These are phyloP conservation scores for Mus spicilegus DNA, from an alignment of 2,113 vertebrate genomes.

Conservation along the genomic window DNA sequence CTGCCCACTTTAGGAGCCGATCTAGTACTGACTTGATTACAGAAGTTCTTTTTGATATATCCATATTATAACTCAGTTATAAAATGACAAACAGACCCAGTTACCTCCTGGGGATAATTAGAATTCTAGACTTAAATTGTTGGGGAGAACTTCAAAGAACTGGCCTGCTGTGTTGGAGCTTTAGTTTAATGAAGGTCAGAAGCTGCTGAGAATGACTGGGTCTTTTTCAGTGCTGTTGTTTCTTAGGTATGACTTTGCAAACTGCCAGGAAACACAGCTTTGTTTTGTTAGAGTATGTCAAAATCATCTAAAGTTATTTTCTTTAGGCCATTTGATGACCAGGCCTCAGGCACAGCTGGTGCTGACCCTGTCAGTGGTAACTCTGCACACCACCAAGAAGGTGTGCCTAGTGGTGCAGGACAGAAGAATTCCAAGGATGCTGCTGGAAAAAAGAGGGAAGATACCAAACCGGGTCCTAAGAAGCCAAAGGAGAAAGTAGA, in stretches of 20 bases:
- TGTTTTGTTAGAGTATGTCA: neutral
- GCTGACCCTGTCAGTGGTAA: constrained; percentile 82
- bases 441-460: constrained; percentile 93
- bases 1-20: neutral
- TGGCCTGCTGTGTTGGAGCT: neutral
- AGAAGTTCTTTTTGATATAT: neutral
- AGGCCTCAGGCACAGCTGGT: constrained; percentile 76
- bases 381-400: constrained; percentile 88
- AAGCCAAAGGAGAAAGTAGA: constrained; percentile 98
- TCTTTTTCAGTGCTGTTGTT: neutral
- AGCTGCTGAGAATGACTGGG: neutral
- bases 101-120: neutral
- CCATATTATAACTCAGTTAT: neutral
- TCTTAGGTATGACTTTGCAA: constrained; percentile 21
- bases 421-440: constrained; percentile 91
- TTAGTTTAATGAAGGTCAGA: neutral
- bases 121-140: constrained; percentile 45
- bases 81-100: neutral
- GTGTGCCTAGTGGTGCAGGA: constrained; percentile 79
- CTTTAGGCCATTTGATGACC: constrained; percentile 88
- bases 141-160: neutral
- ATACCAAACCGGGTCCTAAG: constrained; percentile 93
- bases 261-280: neutral
- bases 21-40: neutral
- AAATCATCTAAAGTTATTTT: constrained; percentile 14